Conservation (phyloP, 1,140 invertebrate genomes). For the Drosophila yakuba region DNA sequence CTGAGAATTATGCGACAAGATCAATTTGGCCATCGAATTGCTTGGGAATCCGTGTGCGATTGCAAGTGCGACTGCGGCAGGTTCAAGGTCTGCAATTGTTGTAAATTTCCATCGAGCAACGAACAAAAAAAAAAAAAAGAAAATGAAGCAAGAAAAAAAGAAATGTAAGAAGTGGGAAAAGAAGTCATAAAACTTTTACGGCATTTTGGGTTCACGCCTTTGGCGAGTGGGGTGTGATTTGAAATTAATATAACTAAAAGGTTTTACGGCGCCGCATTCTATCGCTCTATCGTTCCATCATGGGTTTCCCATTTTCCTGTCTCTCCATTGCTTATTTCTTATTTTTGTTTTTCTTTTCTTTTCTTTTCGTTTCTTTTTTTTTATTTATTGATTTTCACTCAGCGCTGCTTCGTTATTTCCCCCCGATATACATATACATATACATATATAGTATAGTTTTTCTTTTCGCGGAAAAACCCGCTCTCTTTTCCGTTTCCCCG, state of each 20-base stretch:
- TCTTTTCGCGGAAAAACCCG: conserved; percentile 16
- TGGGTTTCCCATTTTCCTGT: conserved; percentile 9
- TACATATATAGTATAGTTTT: neutral
- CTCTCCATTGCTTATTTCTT: conserved; percentile 8
- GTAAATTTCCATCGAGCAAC: conserved; percentile 17
- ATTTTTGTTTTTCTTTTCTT: conserved; percentile 2
- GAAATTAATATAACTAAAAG: conserved; percentile 82
- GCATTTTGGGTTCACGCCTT: conserved; percentile 60
- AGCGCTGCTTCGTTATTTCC: conserved; percentile 22
- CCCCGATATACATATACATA: neutral
- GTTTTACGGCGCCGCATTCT: conserved; percentile 62
- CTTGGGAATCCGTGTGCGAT: conserved; percentile 3
- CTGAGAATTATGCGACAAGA: conserved; percentile 77
- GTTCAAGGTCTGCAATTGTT: conserved; percentile 70
- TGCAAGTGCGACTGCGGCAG: conserved; percentile 33
- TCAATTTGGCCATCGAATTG: conserved; percentile 63
- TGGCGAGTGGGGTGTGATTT: conserved; percentile 56
- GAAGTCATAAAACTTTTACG: conserved; percentile 60
- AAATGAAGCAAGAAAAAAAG: neutral
- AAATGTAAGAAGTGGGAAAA: conserved; percentile 8
- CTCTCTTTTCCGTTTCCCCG: conserved; percentile 1
- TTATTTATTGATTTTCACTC: conserved; percentile 58
- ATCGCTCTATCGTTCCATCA: conserved; percentile 25
- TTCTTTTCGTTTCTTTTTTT: neutral
- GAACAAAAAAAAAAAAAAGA: neutral